Base-by-base conservation (phyloP, 2,888 invertebrate genomes). In the Cryptus viduatorius region DNA sequence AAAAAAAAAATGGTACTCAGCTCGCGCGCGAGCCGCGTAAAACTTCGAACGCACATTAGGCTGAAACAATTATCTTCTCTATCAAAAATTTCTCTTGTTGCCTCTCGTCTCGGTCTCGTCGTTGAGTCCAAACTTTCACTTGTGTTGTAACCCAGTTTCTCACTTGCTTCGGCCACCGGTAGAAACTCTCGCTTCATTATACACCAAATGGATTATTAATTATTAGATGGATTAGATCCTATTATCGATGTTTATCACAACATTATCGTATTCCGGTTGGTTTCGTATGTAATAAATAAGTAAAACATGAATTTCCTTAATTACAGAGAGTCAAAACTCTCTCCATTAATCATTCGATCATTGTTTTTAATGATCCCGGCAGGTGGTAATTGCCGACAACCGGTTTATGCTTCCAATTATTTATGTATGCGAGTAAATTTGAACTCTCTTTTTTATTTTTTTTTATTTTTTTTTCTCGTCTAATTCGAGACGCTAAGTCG, bases 141-240 rank as follows among this genome's bases (percentile, higher is more conserved):
- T 64, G 69, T 50, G 68, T 61, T 64, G 73, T 78, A 84, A 78
- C 81, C 81, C 73, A 84, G 78, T 84, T 84, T 69, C 78, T 61
- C 72, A 67, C 42, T 64, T 78, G 53, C 19, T 37, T 68, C 12
- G n/a, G 44, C 53, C 56, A 50, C 37, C 56, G 29, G 50, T 72
- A 68, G 59, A 80, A 77, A 73, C 77, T 81, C 77, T 79, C 79
- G 68, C 73, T 81, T 75, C 72, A 71, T 78, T 48, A 73, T 42
- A 75, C 10, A 46, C 24, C 50, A 31, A 50, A 76, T 53, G 61
- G 50, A 78, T 64, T 64, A 84, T 81, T 84, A 65, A 81, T 81
- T 75, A 48, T 69, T 19, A 37, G 31, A 53, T 12, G 53, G 53
- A 75, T 79, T 71, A 71, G 76, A 73, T 42, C 53, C 61, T 78